Base-by-base conservation (phyloP, 2,888 invertebrate species). In the Phorcus lineatus region DNA sequence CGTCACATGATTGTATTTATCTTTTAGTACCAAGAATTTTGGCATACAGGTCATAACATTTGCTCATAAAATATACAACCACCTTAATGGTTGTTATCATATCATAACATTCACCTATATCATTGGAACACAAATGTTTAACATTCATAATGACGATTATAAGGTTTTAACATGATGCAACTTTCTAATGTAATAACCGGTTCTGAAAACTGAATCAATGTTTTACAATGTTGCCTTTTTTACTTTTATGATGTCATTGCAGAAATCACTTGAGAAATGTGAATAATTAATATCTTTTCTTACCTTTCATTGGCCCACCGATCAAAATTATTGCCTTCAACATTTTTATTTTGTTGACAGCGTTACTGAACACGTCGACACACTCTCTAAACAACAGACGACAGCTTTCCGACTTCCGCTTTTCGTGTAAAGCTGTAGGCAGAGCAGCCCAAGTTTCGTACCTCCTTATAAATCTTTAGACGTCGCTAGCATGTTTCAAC, bases 251-350 rank as follows among this genome's bases (percentile, higher is more conserved):
- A 11, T 57, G 57, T 57, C 22, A 24, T 24, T 24, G 9, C 9
- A 16, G 57, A 57, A 1, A 57, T 7, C 57, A 17, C 9, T n/a
- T 1, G 6, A 1, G 7, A 57, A 57, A 19, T 24, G 16, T 9
- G 24, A 57, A 57, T 57, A 57, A 57, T 13, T 11, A 9, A 6
- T 40, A 11, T 31, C 11, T 16, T n/a, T 36, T 52, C 52, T 79
- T 85, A 97, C 98, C 98, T 95, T 98, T 98, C 93, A 97, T 96
- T 0, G 98, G 97, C 6, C 98, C 98, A 28, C 98, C 98, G 86
- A 98, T 96, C 85, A 98, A 94, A 92, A 98, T 97, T 17, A 98
- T 96, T 77, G 97, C 97, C 94, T 94, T 94, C 47, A 92, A 83
- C 92, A 92, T 92, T 81, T 80, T 86, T 53, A 17, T 74, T 53